Evolutionary conservation across 2,888 invertebrate species (phyloP), one percentile per base, ranked within the genome.

Genomic region (Polydrusus cervinus): DNA sequence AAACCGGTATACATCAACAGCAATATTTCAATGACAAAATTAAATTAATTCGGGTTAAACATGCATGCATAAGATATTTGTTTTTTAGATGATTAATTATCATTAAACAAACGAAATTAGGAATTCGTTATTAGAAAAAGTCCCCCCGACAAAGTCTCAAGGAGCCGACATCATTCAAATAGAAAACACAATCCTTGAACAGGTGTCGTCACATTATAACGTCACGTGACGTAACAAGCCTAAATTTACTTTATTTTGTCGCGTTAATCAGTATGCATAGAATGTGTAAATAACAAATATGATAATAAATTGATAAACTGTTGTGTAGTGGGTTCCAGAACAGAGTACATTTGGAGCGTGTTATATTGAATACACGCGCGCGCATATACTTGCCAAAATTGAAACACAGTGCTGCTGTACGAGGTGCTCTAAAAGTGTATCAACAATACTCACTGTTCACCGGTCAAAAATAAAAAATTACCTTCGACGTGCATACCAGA

Each of bases 261-360:
- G 57, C 57, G 18, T 38, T 60, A 38, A 38, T 60, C 57, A 60
- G 57, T 60, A 60, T 60, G 57, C 57, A 60, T 38, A 60, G 57
- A 60, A 60, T 60, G 30, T 60, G 57, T 60, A 60, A 60, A 60
- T 60, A 60, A 60, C 38, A 60, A 60, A 51, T 57, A 60, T 60
- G 57, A 60, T 60, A 60, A 60, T 60, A 38, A 38, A 60, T 18
- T 60, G 57, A 60, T 60, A 38, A 60, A 60, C 16, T 38, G 57
- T 34, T 38, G 34, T 60, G 38, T 60, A 60, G 38, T 60, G 38
- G 38, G 38, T 60, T 38, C 38, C 57, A 18, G 14, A 60, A 60
- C 57, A 18, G 14, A 60, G 57, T 60, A 60, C 14, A 25, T 11
- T 18, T 51, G 11, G 34, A 34, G 7, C 7, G 6, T 16, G 5